These are phyloP conservation scores for Poeciliopsis presidionis DNA, from an alignment of 2,797 vertebrate genomes.

Conservation along the genomic window DNA sequence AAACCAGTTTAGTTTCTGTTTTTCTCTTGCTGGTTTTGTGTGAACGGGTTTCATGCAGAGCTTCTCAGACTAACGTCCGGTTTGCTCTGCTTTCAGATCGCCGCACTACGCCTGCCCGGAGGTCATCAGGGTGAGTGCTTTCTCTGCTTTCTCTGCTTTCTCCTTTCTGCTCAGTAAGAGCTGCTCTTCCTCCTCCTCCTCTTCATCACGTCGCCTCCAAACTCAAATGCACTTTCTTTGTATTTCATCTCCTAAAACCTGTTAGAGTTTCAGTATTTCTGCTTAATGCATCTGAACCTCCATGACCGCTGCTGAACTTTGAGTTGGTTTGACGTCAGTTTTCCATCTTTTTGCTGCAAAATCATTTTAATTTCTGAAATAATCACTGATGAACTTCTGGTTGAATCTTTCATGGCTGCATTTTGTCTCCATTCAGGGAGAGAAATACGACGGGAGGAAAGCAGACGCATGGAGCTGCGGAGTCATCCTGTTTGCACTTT, in stretches of 20 bases:
- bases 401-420: not conserved
- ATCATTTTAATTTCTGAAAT: not conserved
- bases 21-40: not conserved
- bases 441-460: constrained; percentile 94
- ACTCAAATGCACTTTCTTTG: not conserved
- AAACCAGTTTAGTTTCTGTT: too few relatives aligned
- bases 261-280: not conserved
- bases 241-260: not conserved
- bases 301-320: not conserved
- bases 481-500: constrained; percentile 95
- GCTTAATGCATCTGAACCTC: not conserved
- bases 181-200: constrained; percentile 16
- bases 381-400: not conserved
- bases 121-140: constrained; percentile 84
- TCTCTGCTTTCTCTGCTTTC: constrained; percentile 34
- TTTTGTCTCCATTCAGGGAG: constrained; percentile 62
- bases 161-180: constrained; percentile 2
- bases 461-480: constrained; percentile 98
- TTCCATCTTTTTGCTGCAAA: not conserved
- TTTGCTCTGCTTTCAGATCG: constrained; percentile 73
- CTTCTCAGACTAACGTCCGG: not conserved
- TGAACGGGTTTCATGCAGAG: not conserved
- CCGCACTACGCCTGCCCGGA: constrained; percentile 87
- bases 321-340: not conserved
- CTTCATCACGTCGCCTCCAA: not conserved